A percentile compares a stretch with the other conserved stretches of the same genome.
These are phyloP conservation scores for Hycleus cichorii DNA, from an alignment of 1,140 invertebrate species.

Conservation along the genomic window DNA sequence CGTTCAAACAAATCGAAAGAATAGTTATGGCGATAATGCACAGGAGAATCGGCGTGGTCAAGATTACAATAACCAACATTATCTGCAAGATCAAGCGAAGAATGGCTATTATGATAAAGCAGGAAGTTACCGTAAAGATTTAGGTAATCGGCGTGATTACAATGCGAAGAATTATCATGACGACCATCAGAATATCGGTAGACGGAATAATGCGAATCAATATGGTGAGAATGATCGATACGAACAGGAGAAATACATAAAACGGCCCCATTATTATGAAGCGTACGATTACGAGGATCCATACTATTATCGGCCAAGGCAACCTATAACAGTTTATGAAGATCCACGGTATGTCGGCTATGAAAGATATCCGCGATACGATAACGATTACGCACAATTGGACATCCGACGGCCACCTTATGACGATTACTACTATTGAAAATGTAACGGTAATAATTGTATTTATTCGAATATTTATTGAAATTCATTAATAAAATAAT, in stretches of 20 bases:
- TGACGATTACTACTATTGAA: slow-evolving; percentile 23
- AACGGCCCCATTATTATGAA: slow-evolving; percentile 13
- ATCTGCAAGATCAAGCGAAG: slow-evolving; percentile 36
- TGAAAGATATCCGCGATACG: slow-evolving; percentile 33
- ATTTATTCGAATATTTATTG: slow-evolving; percentile 5
- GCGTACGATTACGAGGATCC: slow-evolving; percentile 5
- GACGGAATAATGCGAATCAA: slow-evolving; percentile 42
- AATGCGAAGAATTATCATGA: slow-evolving; percentile 48
- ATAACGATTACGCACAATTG: slow-evolving; percentile 22
- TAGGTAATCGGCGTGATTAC: slow-evolving; percentile 44
- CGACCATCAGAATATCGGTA: slow-evolving; percentile 41
- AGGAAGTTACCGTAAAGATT: slow-evolving; percentile 43
- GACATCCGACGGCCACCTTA: slow-evolving; percentile 2
- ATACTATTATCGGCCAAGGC: slow-evolving; percentile 6
- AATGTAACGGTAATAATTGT: slow-evolving; percentile 2
- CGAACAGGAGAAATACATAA: slow-evolving; percentile 38
- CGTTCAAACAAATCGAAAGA: slow-evolving; percentile 44
- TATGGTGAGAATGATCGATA: slow-evolving; percentile 41
- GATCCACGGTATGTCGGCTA: slow-evolving; percentile 46
- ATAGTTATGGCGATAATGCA: slow-evolving; percentile 42
- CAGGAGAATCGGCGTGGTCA: slow-evolving; percentile 44
- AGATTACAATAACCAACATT: slow-evolving; percentile 38
- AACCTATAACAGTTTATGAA: slow-evolving; percentile 51
- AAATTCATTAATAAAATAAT: neutral
- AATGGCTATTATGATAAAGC: slow-evolving; percentile 45